These are phyloP conservation scores for Caenorhabditis sp. DNA, from an alignment of 2,888 invertebrate species.

Conservation along the genomic window DNA sequence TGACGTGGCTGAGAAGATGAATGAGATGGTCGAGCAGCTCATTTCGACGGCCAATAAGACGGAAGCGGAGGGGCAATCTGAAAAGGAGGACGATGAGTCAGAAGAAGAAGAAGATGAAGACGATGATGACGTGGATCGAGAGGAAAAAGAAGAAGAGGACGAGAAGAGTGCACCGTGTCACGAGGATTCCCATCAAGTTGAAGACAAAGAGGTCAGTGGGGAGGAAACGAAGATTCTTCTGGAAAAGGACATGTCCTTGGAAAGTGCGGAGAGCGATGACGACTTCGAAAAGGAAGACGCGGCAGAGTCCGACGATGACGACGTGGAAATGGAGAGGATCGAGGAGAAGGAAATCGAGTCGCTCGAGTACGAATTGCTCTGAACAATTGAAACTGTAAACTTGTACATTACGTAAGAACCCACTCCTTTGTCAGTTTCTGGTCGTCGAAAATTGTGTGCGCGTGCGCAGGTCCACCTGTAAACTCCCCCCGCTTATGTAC, in stretches of 20 bases:
- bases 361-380: conserved; percentile 42
- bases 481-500: too few species aligned
- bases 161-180: neutral
- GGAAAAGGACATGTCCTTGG: neutral
- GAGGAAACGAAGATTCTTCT: neutral
- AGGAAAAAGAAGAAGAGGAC: neutral
- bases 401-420: conserved; percentile 38
- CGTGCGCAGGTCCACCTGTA: conserved; percentile 41
- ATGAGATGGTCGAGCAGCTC: conserved; percentile 35
- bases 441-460: conserved; percentile 28
- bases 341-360: conserved; percentile 35
- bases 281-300: neutral
- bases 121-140: neutral
- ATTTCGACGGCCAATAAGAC: conserved; percentile 7
- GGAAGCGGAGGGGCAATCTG: neutral
- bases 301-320: conserved; percentile 2
- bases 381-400: neutral
- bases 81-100: neutral
- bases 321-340: conserved; percentile 39
- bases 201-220: neutral
- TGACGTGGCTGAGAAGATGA: conserved; percentile 35
- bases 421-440: conserved; percentile 14
- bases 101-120: neutral
- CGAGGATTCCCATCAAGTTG: neutral
- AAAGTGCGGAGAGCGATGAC: neutral